Evolutionary conservation across 2,113 vertebrate species (phyloP).

Genomic region (Phoxinus phoxinus): DNA sequence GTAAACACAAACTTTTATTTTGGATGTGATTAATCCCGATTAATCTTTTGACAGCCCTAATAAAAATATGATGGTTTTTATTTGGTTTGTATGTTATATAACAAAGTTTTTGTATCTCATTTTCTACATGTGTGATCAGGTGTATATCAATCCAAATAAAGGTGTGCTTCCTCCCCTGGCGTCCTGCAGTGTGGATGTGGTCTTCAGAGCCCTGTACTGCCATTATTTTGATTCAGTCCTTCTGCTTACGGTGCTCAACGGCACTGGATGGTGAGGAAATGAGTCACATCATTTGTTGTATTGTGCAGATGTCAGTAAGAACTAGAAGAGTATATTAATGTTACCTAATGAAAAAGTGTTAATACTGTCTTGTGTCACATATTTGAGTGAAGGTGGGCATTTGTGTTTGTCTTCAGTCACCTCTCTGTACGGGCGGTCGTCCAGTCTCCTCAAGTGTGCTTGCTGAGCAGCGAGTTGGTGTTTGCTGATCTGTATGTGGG

Average conservation of each 20-base stretch:
- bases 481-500: conserved; percentile 83
- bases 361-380: neutral
- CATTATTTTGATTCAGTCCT: conserved; percentile 82
- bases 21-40: too few species aligned
- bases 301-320: neutral
- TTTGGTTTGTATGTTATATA: too few species aligned
- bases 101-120: neutral
- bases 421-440: conserved; percentile 86
- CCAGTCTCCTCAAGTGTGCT: conserved; percentile 82
- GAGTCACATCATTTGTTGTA: neutral
- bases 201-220: conserved; percentile 75
- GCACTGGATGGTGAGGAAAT: conserved; percentile 81
- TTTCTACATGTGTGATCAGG: conserved; percentile 55
- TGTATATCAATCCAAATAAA: conserved; percentile 76
- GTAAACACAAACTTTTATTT: too few species aligned
- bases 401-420: conserved; percentile 75
- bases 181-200: conserved; percentile 73
- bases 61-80: too few species aligned
- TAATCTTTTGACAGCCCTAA: too few species aligned
- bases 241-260: conserved; percentile 83
- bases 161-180: conserved; percentile 80
- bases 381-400: neutral
- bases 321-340: neutral
- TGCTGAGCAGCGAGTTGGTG: conserved; percentile 78
- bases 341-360: neutral